Conservation (phyloP, 2,113 vertebrate genomes). For the Piliocolobus tephrosceles region DNA sequence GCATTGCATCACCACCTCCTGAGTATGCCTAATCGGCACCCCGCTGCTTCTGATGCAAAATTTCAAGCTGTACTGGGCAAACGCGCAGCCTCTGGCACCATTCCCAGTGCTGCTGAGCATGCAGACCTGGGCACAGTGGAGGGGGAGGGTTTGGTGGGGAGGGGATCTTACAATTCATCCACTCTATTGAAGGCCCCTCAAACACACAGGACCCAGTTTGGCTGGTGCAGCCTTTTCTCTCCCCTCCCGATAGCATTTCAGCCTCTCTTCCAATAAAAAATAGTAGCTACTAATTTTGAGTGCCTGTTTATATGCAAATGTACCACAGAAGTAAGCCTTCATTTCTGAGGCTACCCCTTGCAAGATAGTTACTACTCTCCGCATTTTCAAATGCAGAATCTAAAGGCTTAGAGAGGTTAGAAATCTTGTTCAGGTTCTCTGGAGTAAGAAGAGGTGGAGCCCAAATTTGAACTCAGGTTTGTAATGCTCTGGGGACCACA, state of each 20-base stretch:
- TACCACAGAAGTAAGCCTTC: not conserved
- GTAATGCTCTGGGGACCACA: not conserved
- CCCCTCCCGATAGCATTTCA: not conserved
- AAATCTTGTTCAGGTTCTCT: not conserved
- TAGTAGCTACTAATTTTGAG: not conserved
- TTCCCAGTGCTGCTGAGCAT: not conserved
- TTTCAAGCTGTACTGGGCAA: not conserved
- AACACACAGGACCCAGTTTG: not conserved
- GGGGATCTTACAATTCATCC: not conserved
- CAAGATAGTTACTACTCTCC: not conserved
- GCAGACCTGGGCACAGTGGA: not conserved
- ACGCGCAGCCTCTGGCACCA: not conserved
- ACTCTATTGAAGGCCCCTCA: too few relatives aligned
- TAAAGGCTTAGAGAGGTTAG: not conserved
- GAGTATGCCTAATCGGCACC: not conserved
- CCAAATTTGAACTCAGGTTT: not conserved
- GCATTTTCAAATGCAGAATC: not conserved
- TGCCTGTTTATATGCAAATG: not conserved
- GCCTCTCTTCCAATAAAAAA: constrained; percentile 29
- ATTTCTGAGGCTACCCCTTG: not conserved
- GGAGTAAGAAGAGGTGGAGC: not conserved
- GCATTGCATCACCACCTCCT: constrained; percentile 22
- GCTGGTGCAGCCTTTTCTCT: not conserved
- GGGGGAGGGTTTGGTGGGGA: not conserved
- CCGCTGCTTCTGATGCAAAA: not conserved